Conservation (phyloP, 2,888 invertebrate species). For the Glaucopsyche alexis region DNA sequence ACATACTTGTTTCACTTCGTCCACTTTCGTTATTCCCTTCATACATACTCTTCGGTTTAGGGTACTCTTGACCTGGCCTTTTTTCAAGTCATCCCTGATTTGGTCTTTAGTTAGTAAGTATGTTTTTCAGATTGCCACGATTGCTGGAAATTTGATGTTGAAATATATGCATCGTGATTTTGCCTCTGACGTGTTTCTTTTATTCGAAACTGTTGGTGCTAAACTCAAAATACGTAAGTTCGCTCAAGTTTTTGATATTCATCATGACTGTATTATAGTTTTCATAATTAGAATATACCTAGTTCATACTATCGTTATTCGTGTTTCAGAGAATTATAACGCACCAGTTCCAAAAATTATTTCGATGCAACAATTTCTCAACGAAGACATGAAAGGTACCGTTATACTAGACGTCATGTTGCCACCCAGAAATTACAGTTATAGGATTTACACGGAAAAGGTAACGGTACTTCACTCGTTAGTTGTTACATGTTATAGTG, state of each 20-base stretch:
- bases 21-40: no score
- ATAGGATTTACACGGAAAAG: slow-evolving; percentile 81
- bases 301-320: background rate
- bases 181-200: slow-evolving; percentile 84
- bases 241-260: no score
- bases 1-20: no score
- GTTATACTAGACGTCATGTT: slow-evolving; percentile 79
- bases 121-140: slow-evolving; percentile 74
- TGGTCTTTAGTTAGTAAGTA: no score
- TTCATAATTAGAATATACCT: background rate
- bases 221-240: slow-evolving; percentile 48
- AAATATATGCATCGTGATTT: slow-evolving; percentile 83
- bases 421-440: slow-evolving; percentile 68
- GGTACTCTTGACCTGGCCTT: no score
- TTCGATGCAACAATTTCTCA: slow-evolving; percentile 59
- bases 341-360: slow-evolving; percentile 39
- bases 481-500: background rate
- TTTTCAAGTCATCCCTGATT: no score
- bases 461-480: slow-evolving; percentile 51
- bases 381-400: slow-evolving; percentile 58
- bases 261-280: background rate
- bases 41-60: no score
- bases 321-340: slow-evolving; percentile 30
- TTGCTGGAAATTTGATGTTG: slow-evolving; percentile 85
- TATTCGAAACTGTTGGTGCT: slow-evolving; percentile 57